Evolutionary conservation across 1,140 invertebrate species (phyloP), one percentile per base, ranked within the genome.

Genomic region (Drosophila watanabei): DNA sequence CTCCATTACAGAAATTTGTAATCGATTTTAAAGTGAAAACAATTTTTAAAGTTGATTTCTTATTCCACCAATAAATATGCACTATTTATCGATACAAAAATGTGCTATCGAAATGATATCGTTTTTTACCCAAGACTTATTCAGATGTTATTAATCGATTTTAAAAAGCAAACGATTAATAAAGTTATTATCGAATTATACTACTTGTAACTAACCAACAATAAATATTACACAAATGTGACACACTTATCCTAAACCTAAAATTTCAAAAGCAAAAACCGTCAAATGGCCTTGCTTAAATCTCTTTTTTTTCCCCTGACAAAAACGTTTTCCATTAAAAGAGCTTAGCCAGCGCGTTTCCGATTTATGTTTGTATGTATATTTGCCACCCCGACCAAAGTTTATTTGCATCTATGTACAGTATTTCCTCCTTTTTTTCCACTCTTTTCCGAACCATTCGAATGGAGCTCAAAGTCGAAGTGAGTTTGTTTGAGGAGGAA

Each of bases 401-500:
- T 37, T 54, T 30, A 28, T 43, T 48, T 52, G 20, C 45, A 69
- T 49, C 45, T n/a, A 32, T 24, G 24, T 43, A 57, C 0, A 9
- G 24, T 16, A 49, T 61, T 51, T 30, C 16, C 28, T 43, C 14
- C 13, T 16, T 16, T 32, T 20, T 56, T 20, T 20, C 9, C 52
- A 24, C 9, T 33, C 20, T 51, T 33, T 18, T 24, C 8, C n/a
- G 28, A 43, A 43, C 30, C 51, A 57, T 70, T 58, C 41, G 18
- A 28, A 28, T 28, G 39, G 66, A 41, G 30, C 35, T 39, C 33
- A 41, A 41, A 18, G 65, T 28, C 41, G 33, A 30, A 28, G 46
- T 18, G 24, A 69, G 37, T 71, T 68, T 62, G 37, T 54, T 80
- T 56, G 69, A 75, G 41, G 24, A 60, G 82, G 86, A 85, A 89